Base-by-base conservation (phyloP, 2,888 invertebrate species). In the Baronia brevicornis region DNA sequence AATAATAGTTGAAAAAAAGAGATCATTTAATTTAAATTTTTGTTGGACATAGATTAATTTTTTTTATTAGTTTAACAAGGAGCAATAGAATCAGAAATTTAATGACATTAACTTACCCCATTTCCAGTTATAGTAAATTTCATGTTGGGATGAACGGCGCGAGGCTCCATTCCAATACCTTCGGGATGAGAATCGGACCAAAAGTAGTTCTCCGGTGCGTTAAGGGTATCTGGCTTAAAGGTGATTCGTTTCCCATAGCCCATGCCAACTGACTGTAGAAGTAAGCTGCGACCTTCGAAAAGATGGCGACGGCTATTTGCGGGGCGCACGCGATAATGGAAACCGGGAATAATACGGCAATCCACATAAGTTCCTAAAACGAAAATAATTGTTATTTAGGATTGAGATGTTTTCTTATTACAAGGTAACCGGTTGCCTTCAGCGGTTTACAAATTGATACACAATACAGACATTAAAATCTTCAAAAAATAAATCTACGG, bases 121-220 rank as follows among this genome's bases (percentile, higher is more conserved):
- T 87, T 87, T 50, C 89, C 87, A 40, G 85, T 74, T 33, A 91
- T 84, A 6, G 78, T 60, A 65, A 91, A 90, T 51, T 86, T 87
- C 89, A 90, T 89, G 15, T 89, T 89, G 18, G 87, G 87, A 41
- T 86, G 85, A 17, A 91, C 86, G 4, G 90, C 91, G 24, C 89
- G 84, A 2, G 89, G 84, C 60, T 90, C 90, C 58, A 90, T 79
- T 28, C 91, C 92, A 37, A 89, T 74, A 18, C 92, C 92, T 51
- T 90, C 90, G 3, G 90, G 88, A 47, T 90, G 89, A 20, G 89
- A 91, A 67, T 93, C 92, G 11, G 91, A 91, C 91, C 92, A 92
- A 69, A 93, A 89, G 61, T 88, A 91, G 65, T 91, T 90, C 44
- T 89, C 84, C 2, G 88, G 87, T 7, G 73, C 67, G 32, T 88